Conservation (phyloP, 2,888 invertebrate species). For the Philaethria dido region DNA sequence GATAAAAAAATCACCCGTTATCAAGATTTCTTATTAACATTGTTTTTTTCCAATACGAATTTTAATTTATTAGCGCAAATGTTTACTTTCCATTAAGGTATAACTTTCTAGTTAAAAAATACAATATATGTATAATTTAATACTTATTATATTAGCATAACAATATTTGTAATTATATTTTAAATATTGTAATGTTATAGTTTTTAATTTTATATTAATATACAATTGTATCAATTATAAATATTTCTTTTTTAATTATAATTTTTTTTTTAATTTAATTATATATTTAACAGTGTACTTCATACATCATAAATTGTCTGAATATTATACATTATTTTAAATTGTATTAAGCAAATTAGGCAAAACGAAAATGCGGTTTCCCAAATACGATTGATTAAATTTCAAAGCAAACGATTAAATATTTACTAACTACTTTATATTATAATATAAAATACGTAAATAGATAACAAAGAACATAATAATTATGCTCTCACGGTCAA, state of each 20-base stretch:
- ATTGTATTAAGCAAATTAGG: background rate
- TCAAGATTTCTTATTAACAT: background rate
- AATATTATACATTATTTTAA: background rate
- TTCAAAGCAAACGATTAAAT: conserved; percentile 5
- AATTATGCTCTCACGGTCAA: conserved; percentile 78
- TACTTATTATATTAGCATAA: background rate
- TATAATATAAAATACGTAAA: conserved; percentile 26
- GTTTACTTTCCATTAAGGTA: background rate
- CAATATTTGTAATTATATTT: too few relatives aligned
- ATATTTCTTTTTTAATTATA: too few relatives aligned
- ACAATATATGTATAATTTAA: background rate
- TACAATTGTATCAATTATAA: too few relatives aligned
- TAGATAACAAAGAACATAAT: conserved; percentile 49
- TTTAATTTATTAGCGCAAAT: background rate
- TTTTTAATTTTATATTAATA: too few relatives aligned
- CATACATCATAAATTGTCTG: background rate
- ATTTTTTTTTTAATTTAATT: background rate
- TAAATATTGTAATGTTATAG: too few relatives aligned
- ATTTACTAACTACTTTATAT: conserved; percentile 12
- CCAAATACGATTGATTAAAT: background rate
- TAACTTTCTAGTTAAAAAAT: background rate
- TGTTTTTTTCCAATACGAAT: background rate
- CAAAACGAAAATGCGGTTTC: background rate
- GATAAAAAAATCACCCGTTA: too few relatives aligned
- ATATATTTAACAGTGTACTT: background rate